Base-by-base conservation (phyloP, 2,797 vertebrate species). In the Spondyliosoma cantharus region DNA sequence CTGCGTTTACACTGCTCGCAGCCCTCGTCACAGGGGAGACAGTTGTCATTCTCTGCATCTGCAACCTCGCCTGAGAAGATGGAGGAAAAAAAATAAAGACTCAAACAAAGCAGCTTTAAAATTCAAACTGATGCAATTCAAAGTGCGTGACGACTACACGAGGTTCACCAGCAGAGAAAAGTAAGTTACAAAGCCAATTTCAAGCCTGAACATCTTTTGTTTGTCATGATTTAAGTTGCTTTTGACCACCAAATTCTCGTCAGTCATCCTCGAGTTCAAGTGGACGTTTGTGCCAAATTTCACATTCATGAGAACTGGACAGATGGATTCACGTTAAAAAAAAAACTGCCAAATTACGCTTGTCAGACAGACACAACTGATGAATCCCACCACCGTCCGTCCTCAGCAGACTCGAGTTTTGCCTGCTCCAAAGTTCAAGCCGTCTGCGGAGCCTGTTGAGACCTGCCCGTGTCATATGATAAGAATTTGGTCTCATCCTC, bases 21-120 rank as follows among this genome's bases (percentile, higher is more conserved):
- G 76, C 97, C 97, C 8, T 96, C 94, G 67, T 96, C 94, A 90
- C 97, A 99, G 25, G 90, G 83, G 48, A 96, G 11, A 22, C 97
- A 98, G 17, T 90, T 93, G 53, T 94, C 94, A 22, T 91, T 81
- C 57, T 94, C 90, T 58, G 83, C 81, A 60, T 96, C 93, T 73
- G 92, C 91, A 63, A 93, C 86, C 90, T 96, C 89, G 89, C 94
- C 97, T 98, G 81, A 50, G 27, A 53, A 0, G 42, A 3, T 22
- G 20, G 4, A 50, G 29, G 7, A 32, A 32, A 9, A 37, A 37
- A 7, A 43, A 58, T 64, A 50, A 64, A 54, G 7, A 49, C 8
- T 43, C 22, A 4, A 53, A 0, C 20, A 42, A 22, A 25, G 50
- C 50, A 6, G n/a, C 11, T 37, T 6, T 60, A 11, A n/a, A 32